phyloP scores from a whole-genome alignment of 2,113 vertebrate genomes.

The Nycticebus coucang region DNA sequence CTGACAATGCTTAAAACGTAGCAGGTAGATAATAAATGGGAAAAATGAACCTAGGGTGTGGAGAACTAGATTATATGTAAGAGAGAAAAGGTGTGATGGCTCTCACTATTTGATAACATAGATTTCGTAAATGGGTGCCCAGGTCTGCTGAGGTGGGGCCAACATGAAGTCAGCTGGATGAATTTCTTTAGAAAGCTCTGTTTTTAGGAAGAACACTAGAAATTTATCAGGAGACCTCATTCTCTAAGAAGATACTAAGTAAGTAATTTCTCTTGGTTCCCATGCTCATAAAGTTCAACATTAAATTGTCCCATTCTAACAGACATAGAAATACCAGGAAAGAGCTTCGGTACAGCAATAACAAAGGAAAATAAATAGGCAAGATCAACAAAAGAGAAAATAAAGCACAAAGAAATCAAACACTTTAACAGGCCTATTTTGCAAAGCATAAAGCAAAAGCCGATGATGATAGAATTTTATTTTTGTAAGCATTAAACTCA shows the following conservation, averaged over 20 bases:
- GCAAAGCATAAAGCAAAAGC: constrained; percentile 63
- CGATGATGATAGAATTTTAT: constrained; percentile 44
- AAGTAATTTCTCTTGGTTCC: constrained; percentile 30
- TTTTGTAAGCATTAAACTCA: constrained; percentile 68
- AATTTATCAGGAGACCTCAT: neutral
- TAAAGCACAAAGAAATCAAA: constrained; percentile 59
- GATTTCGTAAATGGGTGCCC: neutral
- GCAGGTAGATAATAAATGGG: neutral
- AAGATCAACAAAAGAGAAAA: constrained; percentile 50
- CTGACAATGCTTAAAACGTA: neutral
- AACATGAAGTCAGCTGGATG: neutral
- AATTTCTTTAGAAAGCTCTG: neutral
- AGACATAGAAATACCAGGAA: neutral
- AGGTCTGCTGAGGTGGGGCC: neutral
- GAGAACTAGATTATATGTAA: neutral
- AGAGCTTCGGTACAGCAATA: constrained; percentile 21
- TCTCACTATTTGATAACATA: neutral
- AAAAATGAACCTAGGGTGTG: neutral
- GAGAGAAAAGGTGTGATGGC: neutral
- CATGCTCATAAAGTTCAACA: constrained; percentile 33
- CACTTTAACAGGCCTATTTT: constrained; percentile 61
- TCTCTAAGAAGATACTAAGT: neutral
- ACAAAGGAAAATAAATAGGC: constrained; percentile 39
- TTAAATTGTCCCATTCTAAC: neutral
- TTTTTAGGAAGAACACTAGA: neutral